Evolutionary conservation across 2,113 vertebrate genomes (phyloP).

Genomic region (Cyanocitta stelleri): DNA sequence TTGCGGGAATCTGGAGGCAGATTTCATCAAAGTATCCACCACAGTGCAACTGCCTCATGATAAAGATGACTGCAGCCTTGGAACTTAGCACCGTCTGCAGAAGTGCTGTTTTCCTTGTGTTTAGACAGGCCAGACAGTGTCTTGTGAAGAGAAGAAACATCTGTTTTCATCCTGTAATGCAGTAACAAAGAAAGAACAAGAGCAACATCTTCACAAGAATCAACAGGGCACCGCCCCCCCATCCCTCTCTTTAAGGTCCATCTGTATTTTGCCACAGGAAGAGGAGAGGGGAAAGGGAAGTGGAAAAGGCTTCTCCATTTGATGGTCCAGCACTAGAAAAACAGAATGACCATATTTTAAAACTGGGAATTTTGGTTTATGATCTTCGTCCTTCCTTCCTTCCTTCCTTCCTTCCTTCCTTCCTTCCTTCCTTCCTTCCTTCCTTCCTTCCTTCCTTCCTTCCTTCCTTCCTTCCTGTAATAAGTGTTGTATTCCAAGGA

Average conservation of each 20-base stretch:
- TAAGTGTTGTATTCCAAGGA: background rate
- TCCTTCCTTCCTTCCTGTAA: background rate
- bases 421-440: too few relatives aligned
- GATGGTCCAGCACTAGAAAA: conserved; percentile 17
- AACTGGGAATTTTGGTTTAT: background rate
- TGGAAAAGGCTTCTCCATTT: conserved; percentile 4
- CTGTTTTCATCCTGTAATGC: background rate
- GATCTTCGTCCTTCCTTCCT: background rate
- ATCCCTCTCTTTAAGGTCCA: background rate
- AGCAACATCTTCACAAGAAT: background rate
- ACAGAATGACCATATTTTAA: background rate
- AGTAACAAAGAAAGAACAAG: conserved; percentile 6
- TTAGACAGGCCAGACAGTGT: background rate
- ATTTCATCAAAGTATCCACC: background rate
- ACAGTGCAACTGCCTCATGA: background rate
- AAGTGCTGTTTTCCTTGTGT: background rate
- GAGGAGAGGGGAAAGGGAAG: conserved; percentile 5
- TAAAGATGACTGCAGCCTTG: background rate
- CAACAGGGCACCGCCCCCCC: background rate
- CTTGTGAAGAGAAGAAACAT: background rate
- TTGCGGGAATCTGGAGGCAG: background rate
- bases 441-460: background rate
- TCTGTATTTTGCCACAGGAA: background rate
- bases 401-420: too few relatives aligned
- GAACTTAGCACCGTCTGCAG: background rate